Percentiles rank a stretch among this genome's conserved stretches.
Evolutionary conservation across 2,888 invertebrate genomes (phyloP).

Genomic region (Protophormia terraenovae): DNA sequence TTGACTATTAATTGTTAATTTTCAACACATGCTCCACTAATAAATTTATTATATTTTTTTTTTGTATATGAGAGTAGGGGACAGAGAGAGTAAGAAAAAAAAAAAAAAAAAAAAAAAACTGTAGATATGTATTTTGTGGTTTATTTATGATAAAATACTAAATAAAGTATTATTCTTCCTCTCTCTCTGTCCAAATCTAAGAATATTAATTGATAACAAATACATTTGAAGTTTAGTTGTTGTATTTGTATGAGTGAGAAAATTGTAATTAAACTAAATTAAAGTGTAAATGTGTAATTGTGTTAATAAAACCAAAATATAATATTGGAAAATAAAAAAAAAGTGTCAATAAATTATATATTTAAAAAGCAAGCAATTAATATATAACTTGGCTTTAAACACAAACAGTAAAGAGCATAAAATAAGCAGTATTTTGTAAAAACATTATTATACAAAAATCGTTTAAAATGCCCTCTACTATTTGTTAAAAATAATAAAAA

Average conservation of each 20-base stretch:
- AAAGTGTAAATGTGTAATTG: not conserved
- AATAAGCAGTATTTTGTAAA: not conserved
- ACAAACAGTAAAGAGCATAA: not conserved
- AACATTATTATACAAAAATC: not conserved
- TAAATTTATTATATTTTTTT: not conserved
- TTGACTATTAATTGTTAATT: conserved; percentile 47
- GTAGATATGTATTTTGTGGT: not conserved
- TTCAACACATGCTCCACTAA: conserved; percentile 51
- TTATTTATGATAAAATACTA: not conserved
- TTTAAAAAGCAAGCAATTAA: conserved; percentile 50
- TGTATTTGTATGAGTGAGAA: not conserved
- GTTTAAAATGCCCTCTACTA: not conserved
- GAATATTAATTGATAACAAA: not conserved
- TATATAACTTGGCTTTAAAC: conserved; percentile 13
- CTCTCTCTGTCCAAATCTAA: not conserved
- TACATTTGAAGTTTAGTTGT: not conserved
- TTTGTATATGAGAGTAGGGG: not conserved
- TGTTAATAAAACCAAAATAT: not conserved
- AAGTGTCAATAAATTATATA: not conserved
- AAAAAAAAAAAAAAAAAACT: not conserved
- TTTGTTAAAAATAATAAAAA: not conserved
- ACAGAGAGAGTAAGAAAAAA: not conserved
- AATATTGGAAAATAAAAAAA: not conserved
- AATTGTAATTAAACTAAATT: not conserved
- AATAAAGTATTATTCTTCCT: not conserved